Percentiles rank a stretch among this genome's conserved stretches.
These are phyloP conservation scores for Zosterops borbonicus DNA, from an alignment of 2,113 vertebrate species.

Conservation along the genomic window DNA sequence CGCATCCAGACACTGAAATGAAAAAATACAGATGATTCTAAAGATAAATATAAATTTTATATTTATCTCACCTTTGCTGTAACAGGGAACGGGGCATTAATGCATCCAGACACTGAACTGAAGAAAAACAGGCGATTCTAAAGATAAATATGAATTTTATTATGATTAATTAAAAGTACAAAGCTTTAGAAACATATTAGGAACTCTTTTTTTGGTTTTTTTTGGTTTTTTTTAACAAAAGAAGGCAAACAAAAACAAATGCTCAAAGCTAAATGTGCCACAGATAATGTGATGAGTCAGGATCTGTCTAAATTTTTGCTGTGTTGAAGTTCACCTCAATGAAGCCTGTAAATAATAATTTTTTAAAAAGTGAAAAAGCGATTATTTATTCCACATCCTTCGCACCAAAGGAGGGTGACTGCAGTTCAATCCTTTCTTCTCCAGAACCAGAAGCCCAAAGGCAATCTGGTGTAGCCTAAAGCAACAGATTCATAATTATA, in stretches of 20 bases:
- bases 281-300: neutral
- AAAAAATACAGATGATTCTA: too few relatives aligned
- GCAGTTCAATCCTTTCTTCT: constrained; percentile 38
- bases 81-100: neutral
- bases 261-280: neutral
- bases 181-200: neutral
- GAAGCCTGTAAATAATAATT: neutral
- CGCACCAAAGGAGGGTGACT: neutral
- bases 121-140: neutral
- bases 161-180: neutral
- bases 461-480: constrained; percentile 31
- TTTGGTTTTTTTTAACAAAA: neutral
- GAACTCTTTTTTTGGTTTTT: neutral
- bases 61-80: neutral
- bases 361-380: neutral
- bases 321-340: neutral
- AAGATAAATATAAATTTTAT: too few relatives aligned
- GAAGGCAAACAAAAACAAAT: neutral
- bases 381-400: constrained; percentile 20
- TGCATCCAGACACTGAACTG: neutral
- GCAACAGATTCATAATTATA: constrained; percentile 34
- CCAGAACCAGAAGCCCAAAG: constrained; percentile 17
- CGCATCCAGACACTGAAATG: too few relatives aligned
- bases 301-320: neutral
- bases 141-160: neutral